phyloP scores from a whole-genome alignment of 1,140 invertebrate genomes.

The Aphis craccivora region DNA sequence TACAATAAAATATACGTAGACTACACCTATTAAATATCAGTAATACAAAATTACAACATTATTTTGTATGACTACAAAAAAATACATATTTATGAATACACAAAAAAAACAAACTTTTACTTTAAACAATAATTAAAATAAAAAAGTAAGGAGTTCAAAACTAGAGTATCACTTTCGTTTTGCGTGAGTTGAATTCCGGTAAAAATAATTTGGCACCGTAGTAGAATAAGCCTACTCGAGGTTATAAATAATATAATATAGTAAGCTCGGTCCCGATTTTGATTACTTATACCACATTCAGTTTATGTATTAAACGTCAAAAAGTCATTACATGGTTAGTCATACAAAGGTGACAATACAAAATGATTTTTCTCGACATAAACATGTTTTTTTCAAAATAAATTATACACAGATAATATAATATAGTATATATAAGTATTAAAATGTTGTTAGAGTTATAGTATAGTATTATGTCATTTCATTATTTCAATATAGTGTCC shows the following conservation, averaged over 20 bases:
- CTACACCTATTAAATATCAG: constrained; percentile 4
- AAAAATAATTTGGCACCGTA: background rate
- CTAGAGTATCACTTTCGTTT: background rate
- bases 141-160: background rate
- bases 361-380: background rate
- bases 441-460: background rate
- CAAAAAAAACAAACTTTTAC: constrained; percentile 11
- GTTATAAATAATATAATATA: constrained; percentile 32
- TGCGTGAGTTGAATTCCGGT: background rate
- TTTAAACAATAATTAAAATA: constrained; percentile 18
- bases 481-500: background rate
- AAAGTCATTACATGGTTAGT: background rate
- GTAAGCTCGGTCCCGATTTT: background rate
- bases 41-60: constrained; percentile 1
- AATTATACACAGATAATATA: background rate
- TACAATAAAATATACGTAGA: constrained; percentile 19
- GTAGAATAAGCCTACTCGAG: background rate
- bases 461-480: background rate
- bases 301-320: background rate
- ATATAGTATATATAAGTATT: background rate
- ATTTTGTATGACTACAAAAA: background rate
- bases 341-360: background rate
- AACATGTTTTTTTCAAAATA: background rate
- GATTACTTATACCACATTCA: background rate
- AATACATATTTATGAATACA: constrained; percentile 3